Conservation (phyloP, 2,888 invertebrate species). For the Cheilosia scutellata region DNA sequence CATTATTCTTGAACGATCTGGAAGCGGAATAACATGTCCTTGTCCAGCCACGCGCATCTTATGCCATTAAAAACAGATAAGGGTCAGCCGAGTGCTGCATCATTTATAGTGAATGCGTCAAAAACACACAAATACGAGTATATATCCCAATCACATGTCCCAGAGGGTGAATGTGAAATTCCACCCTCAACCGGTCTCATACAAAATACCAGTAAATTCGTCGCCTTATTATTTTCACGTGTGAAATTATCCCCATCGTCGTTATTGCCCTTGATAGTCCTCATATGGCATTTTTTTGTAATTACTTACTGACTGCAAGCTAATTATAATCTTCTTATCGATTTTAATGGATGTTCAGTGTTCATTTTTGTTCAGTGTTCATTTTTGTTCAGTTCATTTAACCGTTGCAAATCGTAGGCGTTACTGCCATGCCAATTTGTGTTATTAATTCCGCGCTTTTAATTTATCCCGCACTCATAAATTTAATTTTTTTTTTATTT, state of each 20-base stretch:
- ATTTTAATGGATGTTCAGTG: conserved; percentile 38
- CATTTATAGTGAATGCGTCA: conserved; percentile 18
- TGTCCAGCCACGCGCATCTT: conserved; percentile 31
- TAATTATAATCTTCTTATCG: conserved; percentile 28
- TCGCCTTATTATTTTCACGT: not conserved
- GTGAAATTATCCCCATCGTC: not conserved
- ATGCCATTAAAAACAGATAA: conserved; percentile 49
- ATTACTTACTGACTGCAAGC: conserved; percentile 19
- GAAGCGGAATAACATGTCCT: not conserved
- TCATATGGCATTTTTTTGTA: not conserved
- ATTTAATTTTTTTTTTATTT: conserved; percentile 32
- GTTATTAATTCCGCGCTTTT: conserved; percentile 62
- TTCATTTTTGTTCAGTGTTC: conserved; percentile 26
- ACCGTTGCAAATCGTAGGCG: conserved; percentile 26
- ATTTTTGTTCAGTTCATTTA: conserved; percentile 48
- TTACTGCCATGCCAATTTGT: conserved; percentile 42
- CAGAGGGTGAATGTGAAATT: conserved; percentile 1
- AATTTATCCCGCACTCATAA: conserved; percentile 60
- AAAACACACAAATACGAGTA: conserved; percentile 23
- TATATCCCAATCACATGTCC: not conserved
- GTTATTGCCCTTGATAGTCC: not conserved
- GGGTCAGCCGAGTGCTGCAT: conserved; percentile 1
- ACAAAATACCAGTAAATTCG: too few relatives aligned
- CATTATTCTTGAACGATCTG: conserved; percentile 21
- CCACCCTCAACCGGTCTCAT: not conserved